These are phyloP conservation scores for Cirrhinus mrigala DNA, from an alignment of 2,797 vertebrate genomes.

Conservation along the genomic window DNA sequence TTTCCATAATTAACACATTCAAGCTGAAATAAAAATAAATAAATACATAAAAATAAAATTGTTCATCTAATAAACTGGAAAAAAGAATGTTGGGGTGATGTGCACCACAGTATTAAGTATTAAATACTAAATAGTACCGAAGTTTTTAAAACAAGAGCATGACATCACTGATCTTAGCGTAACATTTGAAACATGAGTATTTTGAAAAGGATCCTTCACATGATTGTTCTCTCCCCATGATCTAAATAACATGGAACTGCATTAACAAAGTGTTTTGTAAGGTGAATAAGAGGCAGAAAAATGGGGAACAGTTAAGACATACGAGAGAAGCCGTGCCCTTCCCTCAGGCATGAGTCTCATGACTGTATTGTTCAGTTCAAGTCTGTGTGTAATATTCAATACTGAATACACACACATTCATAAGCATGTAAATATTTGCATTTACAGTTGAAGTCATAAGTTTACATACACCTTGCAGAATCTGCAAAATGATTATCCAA, in stretches of 20 bases:
- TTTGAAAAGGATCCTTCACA: neutral
- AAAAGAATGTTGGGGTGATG: neutral
- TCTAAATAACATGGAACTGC: neutral
- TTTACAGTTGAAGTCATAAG: no score
- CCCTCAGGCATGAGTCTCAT: conserved; percentile 14
- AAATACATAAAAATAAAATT: neutral
- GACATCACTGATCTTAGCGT: neutral
- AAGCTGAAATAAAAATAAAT: neutral
- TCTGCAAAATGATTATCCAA: no score
- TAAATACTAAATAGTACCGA: neutral
- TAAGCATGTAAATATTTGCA: neutral
- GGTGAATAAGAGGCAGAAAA: conserved; percentile 1
- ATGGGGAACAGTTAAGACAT: neutral
- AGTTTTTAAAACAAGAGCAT: neutral
- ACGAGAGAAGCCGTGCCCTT: neutral
- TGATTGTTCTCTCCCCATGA: neutral
- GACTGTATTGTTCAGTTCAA: neutral
- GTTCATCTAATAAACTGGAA: neutral
- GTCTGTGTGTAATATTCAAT: neutral
- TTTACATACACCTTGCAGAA: no score
- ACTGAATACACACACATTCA: neutral
- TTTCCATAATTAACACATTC: neutral
- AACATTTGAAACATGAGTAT: neutral
- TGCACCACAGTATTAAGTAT: neutral
- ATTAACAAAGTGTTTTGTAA: neutral